Percentiles rank a stretch among this genome's conserved stretches.
Evolutionary conservation across 2,888 invertebrate genomes (phyloP).

Genomic region (Synergus gifuensis): DNA sequence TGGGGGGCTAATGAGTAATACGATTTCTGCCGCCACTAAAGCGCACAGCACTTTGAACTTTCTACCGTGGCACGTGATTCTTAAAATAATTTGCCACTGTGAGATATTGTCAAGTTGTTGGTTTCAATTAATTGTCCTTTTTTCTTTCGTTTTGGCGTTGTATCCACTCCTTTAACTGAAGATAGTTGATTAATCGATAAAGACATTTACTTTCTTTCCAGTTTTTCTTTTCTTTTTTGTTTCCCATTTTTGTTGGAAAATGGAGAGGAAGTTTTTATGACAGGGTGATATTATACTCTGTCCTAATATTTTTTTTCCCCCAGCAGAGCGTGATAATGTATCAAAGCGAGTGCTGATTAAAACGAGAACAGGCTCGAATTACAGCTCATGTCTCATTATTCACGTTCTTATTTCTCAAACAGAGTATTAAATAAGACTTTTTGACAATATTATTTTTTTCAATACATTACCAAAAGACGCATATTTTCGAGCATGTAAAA

Average conservation of each 20-base stretch:
- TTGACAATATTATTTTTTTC: not conserved
- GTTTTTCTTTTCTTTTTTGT: not conserved
- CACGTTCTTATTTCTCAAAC: not conserved
- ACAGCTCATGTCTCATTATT: conserved; percentile 33
- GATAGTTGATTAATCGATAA: not conserved
- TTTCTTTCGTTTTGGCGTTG: not conserved
- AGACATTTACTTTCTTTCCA: not conserved
- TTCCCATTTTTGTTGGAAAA: not conserved
- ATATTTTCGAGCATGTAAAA: too few relatives aligned
- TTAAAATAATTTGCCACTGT: conserved; percentile 20
- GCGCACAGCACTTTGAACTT: conserved; percentile 24
- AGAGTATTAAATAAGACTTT: conserved; percentile 1
- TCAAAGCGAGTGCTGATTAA: conserved; percentile 53
- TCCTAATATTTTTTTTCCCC: conserved; percentile 40
- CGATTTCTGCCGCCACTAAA: conserved; percentile 30
- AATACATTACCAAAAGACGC: too few relatives aligned
- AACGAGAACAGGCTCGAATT: conserved; percentile 46
- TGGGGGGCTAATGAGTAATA: conserved; percentile 36
- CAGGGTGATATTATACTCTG: conserved; percentile 24
- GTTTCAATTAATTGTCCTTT: not conserved
- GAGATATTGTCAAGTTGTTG: not conserved
- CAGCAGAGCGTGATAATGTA: conserved; percentile 43
- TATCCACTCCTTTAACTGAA: not conserved
- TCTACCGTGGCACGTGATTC: conserved; percentile 17
- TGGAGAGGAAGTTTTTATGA: conserved; percentile 15